Percentiles rank a stretch among this genome's conserved stretches.
Evolutionary conservation across 2,888 invertebrate genomes (phyloP).

Genomic region (Eurytoma adleriae): DNA sequence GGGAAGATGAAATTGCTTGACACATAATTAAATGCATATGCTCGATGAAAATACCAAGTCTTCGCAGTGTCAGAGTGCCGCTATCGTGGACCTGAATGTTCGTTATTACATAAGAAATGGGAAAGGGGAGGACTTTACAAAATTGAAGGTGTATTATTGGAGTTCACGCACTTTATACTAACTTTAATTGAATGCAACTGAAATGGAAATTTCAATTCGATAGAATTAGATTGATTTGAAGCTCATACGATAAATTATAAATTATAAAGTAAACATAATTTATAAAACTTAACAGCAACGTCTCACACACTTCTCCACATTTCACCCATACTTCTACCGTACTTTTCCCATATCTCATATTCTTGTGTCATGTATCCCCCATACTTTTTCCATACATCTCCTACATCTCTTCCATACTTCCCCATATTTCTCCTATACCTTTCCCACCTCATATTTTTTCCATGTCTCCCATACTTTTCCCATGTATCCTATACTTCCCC

Average conservation of each 20-base stretch:
- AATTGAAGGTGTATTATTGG: constrained; percentile 39
- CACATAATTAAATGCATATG: too few species aligned
- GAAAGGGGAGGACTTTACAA: constrained; percentile 24
- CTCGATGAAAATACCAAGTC: constrained; percentile 17
- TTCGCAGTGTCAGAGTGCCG: not conserved
- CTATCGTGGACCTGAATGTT: not conserved
- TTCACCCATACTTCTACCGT: too few species aligned
- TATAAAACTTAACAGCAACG: not conserved
- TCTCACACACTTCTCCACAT: too few species aligned
- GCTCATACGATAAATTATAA: constrained; percentile 20
- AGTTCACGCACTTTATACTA: constrained; percentile 30
- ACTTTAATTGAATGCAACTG: constrained; percentile 16
- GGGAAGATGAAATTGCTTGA: too few species aligned
- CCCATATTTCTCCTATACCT: too few species aligned
- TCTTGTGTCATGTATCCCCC: too few species aligned
- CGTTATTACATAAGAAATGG: constrained; percentile 29
- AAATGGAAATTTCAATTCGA: constrained; percentile 28
- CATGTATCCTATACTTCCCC: too few species aligned
- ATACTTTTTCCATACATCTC: too few species aligned
- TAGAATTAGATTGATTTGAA: constrained; percentile 36
- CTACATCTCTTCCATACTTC: too few species aligned
- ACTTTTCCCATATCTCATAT: too few species aligned
- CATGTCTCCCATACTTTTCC: too few species aligned
- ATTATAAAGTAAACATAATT: constrained; percentile 2
- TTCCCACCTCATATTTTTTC: too few species aligned